Conservation (phyloP, 2,113 vertebrate genomes). For the Mellivora capensis region DNA sequence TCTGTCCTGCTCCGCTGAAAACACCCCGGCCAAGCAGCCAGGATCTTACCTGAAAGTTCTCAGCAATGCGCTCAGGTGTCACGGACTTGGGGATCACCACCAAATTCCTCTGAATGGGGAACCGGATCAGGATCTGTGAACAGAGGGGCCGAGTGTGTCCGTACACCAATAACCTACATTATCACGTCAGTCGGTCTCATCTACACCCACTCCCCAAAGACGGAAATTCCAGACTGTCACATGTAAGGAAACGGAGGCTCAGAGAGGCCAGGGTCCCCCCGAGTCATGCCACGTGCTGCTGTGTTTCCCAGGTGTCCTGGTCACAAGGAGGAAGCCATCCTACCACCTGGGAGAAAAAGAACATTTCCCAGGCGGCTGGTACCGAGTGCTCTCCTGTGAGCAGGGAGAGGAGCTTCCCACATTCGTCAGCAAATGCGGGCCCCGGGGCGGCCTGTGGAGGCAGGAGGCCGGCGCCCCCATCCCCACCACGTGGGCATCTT, state of each 20-base stretch:
- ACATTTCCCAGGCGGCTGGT: accelerated
- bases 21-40: accelerated
- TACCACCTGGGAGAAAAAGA: not conserved
- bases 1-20: accelerated
- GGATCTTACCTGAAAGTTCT: slow-evolving; percentile 89
- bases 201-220: accelerated
- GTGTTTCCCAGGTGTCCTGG: not conserved
- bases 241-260: not conserved
- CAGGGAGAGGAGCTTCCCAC: not conserved
- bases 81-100: slow-evolving; percentile 94
- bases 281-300: accelerated
- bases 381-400: too few species aligned
- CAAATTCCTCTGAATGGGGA: slow-evolving; percentile 92
- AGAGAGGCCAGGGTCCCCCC: not conserved
- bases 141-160: accelerated
- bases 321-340: not conserved
- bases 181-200: accelerated
- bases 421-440: accelerated
- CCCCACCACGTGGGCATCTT: not conserved
- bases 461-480: accelerated
- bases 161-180: accelerated
- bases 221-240: not conserved
- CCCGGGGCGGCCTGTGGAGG: accelerated
- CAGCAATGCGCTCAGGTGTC: slow-evolving; percentile 89
- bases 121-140: slow-evolving; percentile 92